Evolutionary conservation across 2,797 vertebrate species (phyloP).

Genomic region (Silurus lanzhouensis): DNA sequence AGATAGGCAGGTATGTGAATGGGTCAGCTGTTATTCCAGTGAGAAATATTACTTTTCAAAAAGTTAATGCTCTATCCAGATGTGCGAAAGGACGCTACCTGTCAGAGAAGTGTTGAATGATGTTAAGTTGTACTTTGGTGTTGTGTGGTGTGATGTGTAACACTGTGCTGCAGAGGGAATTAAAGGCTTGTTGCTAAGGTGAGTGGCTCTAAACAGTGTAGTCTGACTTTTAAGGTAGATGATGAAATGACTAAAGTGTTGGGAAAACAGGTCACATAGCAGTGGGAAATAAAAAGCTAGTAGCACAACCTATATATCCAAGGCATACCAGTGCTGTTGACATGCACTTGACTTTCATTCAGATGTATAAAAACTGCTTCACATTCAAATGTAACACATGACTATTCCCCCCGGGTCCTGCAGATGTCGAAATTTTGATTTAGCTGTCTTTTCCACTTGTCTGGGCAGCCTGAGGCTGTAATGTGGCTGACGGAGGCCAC

Average conservation of each 20-base stretch:
- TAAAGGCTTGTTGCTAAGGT: background rate
- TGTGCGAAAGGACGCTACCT: background rate
- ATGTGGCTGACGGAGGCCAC: slow-evolving; percentile 27
- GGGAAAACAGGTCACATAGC: background rate
- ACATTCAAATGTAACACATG: slow-evolving; percentile 24
- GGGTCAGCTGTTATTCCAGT: background rate
- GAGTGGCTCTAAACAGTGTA: background rate
- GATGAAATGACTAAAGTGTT: slow-evolving; percentile 29
- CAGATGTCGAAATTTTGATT: slow-evolving; percentile 34
- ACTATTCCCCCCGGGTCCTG: slow-evolving; percentile 20
- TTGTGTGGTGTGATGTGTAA: background rate
- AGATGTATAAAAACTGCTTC: background rate
- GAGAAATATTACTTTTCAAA: background rate
- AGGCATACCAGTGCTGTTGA: slow-evolving; percentile 3
- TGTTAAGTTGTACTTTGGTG: slow-evolving; percentile 1
- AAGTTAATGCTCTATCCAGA: background rate
- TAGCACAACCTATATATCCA: background rate
- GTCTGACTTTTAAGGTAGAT: slow-evolving; percentile 25
- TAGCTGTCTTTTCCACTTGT: slow-evolving; percentile 13
- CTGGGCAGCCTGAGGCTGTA: slow-evolving; percentile 31
- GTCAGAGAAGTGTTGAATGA: background rate
- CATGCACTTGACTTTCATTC: slow-evolving; percentile 23
- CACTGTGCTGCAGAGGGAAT: background rate
- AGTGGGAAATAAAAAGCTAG: background rate
- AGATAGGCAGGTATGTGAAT: background rate